phyloP scores from a whole-genome alignment of 2,113 vertebrate species.

The Polypterus senegalus region DNA sequence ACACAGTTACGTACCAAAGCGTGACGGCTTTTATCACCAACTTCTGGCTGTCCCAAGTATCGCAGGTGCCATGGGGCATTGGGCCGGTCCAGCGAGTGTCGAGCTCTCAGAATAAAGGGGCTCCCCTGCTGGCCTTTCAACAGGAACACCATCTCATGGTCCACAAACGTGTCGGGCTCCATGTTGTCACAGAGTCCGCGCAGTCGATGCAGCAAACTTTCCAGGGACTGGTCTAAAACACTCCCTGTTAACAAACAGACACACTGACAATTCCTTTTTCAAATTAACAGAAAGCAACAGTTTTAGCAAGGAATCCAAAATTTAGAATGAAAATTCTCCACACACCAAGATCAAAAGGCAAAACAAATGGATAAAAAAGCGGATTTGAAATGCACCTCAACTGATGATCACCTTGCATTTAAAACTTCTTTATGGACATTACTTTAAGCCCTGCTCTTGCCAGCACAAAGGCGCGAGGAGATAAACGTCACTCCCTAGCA shows the following conservation, averaged over 20 bases:
- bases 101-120: slow-evolving; percentile 84
- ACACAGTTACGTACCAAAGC: slow-evolving; percentile 87
- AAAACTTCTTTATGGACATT: no score
- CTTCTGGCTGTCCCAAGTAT: slow-evolving; percentile 88
- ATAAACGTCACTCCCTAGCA: no score
- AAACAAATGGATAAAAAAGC: no score
- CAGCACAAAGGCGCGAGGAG: no score
- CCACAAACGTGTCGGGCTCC: slow-evolving; percentile 83
- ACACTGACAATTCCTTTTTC: not conserved
- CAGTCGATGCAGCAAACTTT: slow-evolving; percentile 84
- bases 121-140: slow-evolving; percentile 93
- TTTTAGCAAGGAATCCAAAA: not conserved
- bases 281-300: not conserved
- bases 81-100: slow-evolving; percentile 70
- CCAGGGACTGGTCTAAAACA: slow-evolving; percentile 83
- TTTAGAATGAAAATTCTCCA: no score
- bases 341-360: no score
- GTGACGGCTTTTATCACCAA: slow-evolving; percentile 85
- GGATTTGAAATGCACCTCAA: no score
- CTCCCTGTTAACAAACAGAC: slow-evolving; percentile 52
- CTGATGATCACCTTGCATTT: no score
- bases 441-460: no score
- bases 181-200: slow-evolving; percentile 93
- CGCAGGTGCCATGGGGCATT: slow-evolving; percentile 82
- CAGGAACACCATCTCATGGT: slow-evolving; percentile 91